phyloP scores from a whole-genome alignment of 2,797 vertebrate genomes.

The Pangasius macronema region DNA sequence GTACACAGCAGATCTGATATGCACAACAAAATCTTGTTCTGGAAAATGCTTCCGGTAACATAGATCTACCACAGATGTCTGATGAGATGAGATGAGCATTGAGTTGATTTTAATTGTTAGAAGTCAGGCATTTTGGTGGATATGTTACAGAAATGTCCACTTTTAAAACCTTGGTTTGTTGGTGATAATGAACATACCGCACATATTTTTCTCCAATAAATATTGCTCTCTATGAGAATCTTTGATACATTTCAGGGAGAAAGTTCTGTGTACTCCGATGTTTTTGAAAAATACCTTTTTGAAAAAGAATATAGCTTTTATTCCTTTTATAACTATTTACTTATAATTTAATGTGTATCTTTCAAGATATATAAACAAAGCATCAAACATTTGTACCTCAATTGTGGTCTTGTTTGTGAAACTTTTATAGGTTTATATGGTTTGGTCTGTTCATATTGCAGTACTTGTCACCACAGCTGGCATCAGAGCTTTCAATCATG shows the following conservation, averaged over 20 bases:
- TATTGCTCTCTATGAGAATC: not conserved
- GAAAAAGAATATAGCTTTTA: not conserved
- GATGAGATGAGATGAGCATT: not conserved
- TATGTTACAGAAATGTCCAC: not conserved
- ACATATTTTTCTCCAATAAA: not conserved
- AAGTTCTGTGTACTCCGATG: not conserved
- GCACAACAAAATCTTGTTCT: not conserved
- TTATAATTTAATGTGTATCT: not conserved
- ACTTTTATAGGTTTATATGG: not conserved
- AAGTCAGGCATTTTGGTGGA: not conserved
- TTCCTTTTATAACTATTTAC: not conserved
- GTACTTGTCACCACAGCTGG: constrained; percentile 3
- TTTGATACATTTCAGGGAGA: not conserved
- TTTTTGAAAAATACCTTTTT: not conserved
- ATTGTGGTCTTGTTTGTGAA: not conserved
- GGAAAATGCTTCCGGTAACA: not conserved
- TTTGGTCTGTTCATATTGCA: not conserved
- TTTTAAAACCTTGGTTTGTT: not conserved
- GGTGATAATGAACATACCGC: not conserved
- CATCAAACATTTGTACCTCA: not conserved
- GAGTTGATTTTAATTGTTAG: not conserved
- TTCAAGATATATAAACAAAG: not conserved
- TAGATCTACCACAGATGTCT: not conserved
- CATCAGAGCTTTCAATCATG: constrained; percentile 9
- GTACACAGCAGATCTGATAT: not conserved